phyloP scores from a whole-genome alignment of 2,888 invertebrate genomes.

The Gymnocheta viridis region DNA sequence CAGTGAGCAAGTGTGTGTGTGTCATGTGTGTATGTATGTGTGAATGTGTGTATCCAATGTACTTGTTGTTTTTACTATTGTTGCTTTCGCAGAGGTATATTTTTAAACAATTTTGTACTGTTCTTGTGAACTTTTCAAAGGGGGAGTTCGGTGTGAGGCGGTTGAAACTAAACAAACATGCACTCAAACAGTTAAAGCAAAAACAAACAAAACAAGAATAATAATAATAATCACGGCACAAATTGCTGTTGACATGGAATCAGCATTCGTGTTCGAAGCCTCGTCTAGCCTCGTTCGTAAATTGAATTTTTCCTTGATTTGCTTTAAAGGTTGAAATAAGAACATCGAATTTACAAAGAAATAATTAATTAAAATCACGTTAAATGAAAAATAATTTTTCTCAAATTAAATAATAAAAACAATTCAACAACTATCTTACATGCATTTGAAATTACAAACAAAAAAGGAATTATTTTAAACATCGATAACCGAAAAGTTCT shows the following conservation, averaged over 20 bases:
- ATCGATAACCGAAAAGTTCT: constrained; percentile 31
- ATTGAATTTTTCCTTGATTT: neutral
- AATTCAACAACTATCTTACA: neutral
- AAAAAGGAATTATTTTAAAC: neutral
- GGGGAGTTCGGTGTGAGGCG: constrained; percentile 44
- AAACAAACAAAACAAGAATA: constrained; percentile 1
- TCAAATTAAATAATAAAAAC: neutral
- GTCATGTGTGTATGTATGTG: neutral
- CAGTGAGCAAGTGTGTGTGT: neutral
- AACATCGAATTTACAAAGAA: neutral
- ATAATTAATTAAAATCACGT: neutral
- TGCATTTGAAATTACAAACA: neutral
- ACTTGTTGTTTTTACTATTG: constrained; percentile 63
- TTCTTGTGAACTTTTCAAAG: constrained; percentile 32
- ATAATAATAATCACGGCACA: constrained; percentile 44
- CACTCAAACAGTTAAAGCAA: neutral
- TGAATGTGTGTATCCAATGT: constrained; percentile 21
- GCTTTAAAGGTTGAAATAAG: constrained; percentile 3
- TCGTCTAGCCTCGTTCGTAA: constrained; percentile 61
- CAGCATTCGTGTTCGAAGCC: constrained; percentile 46
- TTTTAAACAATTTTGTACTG: constrained; percentile 6
- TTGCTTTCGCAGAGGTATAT: constrained; percentile 56
- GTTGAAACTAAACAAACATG: constrained; percentile 41
- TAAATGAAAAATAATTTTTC: neutral
- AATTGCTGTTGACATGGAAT: constrained; percentile 61